Conservation (phyloP, 2,797 vertebrate genomes). For the Diplodus puntazzo region DNA sequence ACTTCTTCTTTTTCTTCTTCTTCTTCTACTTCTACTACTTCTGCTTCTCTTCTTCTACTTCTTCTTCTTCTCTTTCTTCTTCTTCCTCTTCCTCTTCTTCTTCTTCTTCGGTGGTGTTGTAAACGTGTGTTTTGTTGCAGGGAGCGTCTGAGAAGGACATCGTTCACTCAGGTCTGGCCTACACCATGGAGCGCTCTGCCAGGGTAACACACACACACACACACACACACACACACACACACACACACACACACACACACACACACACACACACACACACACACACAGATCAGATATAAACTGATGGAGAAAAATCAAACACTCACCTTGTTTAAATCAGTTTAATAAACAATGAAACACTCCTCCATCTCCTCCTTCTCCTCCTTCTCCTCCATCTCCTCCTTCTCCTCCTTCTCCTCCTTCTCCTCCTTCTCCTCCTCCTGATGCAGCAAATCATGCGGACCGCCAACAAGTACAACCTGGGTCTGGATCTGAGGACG, state of each 20-base stretch:
- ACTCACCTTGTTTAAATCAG: no score
- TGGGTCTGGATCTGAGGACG: slow-evolving; percentile 95
- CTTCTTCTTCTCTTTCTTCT: no score
- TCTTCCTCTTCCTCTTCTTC: no score
- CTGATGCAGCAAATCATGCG: slow-evolving; percentile 86
- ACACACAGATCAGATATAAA: no score
- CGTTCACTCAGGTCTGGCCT: slow-evolving; percentile 96
- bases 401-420: not conserved
- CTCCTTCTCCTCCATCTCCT: no score
- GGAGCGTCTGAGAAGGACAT: slow-evolving; percentile 98
- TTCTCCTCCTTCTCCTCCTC: not conserved
- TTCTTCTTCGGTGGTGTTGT: slow-evolving; percentile 1
- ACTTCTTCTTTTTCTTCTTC: no score
- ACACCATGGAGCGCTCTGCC: slow-evolving; percentile 97
- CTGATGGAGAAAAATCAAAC: no score
- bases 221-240: slow-evolving; percentile 14
- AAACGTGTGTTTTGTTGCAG: slow-evolving; percentile 71
- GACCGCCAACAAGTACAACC: slow-evolving; percentile 94
- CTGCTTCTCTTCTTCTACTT: no score
- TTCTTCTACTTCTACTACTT: no score
- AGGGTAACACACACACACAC: slow-evolving; percentile 83
- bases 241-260: slow-evolving; percentile 1
- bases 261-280: no score
- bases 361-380: not conserved
- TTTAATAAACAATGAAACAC: no score